Evolutionary conservation across 2,888 invertebrate species (phyloP).

Genomic region (Cordilura impudica): DNA sequence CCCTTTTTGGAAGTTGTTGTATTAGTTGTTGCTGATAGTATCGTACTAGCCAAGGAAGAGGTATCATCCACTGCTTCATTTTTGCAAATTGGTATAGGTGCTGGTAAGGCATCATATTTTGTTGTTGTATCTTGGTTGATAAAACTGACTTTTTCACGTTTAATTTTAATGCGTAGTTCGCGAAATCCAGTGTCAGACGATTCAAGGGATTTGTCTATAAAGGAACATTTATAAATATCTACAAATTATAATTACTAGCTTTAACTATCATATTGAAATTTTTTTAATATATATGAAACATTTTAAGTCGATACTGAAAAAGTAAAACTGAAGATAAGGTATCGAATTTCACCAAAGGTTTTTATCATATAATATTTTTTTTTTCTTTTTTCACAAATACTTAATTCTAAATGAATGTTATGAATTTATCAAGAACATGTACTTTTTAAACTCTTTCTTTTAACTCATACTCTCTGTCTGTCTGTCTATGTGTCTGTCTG

Average conservation of each 20-base stretch:
- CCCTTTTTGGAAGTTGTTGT: constrained; percentile 64
- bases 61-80: constrained; percentile 58
- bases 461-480: too few species aligned
- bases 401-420: too few species aligned
- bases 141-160: constrained; percentile 70
- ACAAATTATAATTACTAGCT: neutral
- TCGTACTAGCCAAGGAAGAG: constrained; percentile 61
- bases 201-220: constrained; percentile 5
- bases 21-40: constrained; percentile 41
- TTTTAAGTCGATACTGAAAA: too few species aligned
- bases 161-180: constrained; percentile 67
- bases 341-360: too few species aligned
- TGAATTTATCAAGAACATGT: too few species aligned
- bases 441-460: too few species aligned
- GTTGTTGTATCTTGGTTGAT: constrained; percentile 6
- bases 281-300: too few species aligned
- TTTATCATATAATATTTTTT: too few species aligned
- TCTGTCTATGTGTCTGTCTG: too few species aligned
- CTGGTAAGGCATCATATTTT: constrained; percentile 20
- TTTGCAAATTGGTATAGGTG: constrained; percentile 9
- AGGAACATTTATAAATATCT: neutral
- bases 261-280: too few species aligned
- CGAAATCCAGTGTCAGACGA: constrained; percentile 36
- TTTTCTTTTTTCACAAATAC: too few species aligned
- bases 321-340: too few species aligned